Conservation (phyloP, 2,888 invertebrate genomes). For the Carpatolechia fugitivella region DNA sequence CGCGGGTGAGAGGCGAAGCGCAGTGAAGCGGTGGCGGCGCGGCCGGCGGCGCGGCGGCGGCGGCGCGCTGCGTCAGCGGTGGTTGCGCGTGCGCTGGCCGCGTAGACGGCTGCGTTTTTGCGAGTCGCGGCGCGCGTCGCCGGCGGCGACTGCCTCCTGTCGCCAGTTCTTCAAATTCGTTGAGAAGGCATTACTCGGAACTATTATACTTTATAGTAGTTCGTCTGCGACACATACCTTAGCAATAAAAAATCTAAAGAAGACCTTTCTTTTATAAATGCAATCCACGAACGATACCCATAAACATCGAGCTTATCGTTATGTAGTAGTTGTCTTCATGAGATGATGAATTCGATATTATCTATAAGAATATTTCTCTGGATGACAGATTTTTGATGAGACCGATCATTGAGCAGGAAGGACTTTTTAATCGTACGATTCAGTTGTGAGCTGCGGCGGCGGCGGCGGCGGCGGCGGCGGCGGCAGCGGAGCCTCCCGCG, state of each 20-base stretch:
- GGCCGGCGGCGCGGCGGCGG: conserved; percentile 18
- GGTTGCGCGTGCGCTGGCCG: conserved; percentile 37
- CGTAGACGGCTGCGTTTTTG: conserved; percentile 68
- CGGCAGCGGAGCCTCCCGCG: conserved; percentile 60
- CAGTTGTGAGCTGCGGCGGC: conserved; percentile 43
- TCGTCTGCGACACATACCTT: conserved; percentile 39
- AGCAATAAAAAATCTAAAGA: conserved; percentile 1
- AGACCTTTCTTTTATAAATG: background rate
- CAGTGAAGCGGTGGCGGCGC: conserved; percentile 1
- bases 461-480: conserved; percentile 34
- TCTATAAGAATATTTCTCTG: conserved; percentile 22
- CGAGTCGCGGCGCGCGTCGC: conserved; percentile 62
- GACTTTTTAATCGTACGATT: conserved; percentile 55
- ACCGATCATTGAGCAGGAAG: conserved; percentile 41
- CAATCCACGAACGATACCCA: background rate
- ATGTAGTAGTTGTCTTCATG: background rate
- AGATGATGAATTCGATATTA: conserved; percentile 13
- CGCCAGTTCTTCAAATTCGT: conserved; percentile 57
- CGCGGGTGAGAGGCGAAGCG: conserved; percentile 24
- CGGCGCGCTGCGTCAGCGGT: conserved; percentile 13
- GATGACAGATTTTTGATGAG: conserved; percentile 46
- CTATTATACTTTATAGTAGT: conserved; percentile 45
- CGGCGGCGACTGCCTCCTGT: conserved; percentile 42
- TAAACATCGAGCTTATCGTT: background rate
- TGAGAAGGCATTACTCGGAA: conserved; percentile 64